These are phyloP conservation scores for Orientallactaga bullata DNA, from an alignment of 2,113 vertebrate species.

Conservation along the genomic window DNA sequence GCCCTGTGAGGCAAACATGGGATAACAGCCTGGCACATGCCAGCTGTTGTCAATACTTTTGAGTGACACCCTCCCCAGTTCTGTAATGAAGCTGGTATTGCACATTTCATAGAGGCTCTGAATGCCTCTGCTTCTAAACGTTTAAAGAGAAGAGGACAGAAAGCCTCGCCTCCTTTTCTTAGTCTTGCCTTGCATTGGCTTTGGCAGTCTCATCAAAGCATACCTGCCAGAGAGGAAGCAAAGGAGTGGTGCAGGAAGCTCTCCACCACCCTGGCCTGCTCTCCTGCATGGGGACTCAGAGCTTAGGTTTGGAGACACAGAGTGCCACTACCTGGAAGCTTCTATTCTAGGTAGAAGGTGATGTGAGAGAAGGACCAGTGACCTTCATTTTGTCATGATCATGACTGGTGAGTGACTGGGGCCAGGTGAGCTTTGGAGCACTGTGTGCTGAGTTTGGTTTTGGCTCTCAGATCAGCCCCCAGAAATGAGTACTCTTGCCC, in stretches of 20 bases:
- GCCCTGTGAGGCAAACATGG: rapidly evolving
- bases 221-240: background rate
- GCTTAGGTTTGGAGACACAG: background rate
- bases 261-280: background rate
- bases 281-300: background rate
- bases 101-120: too few relatives aligned
- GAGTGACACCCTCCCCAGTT: rapidly evolving
- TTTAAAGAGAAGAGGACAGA: background rate
- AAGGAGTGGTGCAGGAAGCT: background rate
- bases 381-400: background rate
- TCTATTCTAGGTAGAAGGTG: background rate
- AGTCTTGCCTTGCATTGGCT: too few relatives aligned
- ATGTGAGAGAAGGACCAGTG: background rate
- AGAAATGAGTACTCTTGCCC: background rate
- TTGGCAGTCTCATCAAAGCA: too few relatives aligned
- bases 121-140: background rate
- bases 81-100: rapidly evolving
- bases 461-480: rapidly evolving
- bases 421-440: background rate
- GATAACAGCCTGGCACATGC: background rate
- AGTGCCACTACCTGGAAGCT: background rate
- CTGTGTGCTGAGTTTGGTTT: background rate
- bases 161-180: rapidly evolving
- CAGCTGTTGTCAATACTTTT: rapidly evolving
- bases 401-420: rapidly evolving